Base-by-base conservation (phyloP, 1,140 invertebrate genomes). In the Mylabris phalerata region DNA sequence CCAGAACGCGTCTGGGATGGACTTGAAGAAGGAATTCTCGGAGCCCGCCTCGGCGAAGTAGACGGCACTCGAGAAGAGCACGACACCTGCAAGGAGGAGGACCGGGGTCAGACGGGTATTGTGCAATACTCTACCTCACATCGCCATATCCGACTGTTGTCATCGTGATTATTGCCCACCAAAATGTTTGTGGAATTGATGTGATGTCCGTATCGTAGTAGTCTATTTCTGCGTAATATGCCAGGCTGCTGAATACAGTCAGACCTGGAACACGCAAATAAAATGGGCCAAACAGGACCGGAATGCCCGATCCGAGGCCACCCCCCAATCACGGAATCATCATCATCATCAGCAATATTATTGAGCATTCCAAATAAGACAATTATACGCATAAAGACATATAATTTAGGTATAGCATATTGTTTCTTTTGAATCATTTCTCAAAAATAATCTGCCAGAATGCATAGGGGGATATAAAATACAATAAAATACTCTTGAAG, bases 31-130 rank as follows among this genome's bases (percentile, higher is more conserved):
- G 72, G 95, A 97, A 83, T 98, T 97, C 80, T 90, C 88, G 77
- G 88, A 92, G 78, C 97, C 91, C 74, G 93, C 86, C 83, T 98
- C 96, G 68, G 96, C 96, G 84, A 98, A 98, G 87, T 97, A 99
- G 73, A 98, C 94, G 73, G 96, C 88, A 73, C 92, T 93, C 77
- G 96, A 98, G 84, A 98, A 99, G 79, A 99, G 92, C 77, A 98
- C 94, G 82, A 99, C 97, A 82, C 93, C 94, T 86, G 93, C 82
- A 79, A 97, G 76, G 74, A 78, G 69, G 74, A 66, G 57, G 43
- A 62, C 32, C 32, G 48, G 52, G 62, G 61, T 61, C 44, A 60
- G 61, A 56, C 32, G 41, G 39, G 55, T 45, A 68, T 66, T 67
- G 66, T 62, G 68, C 60, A 65, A 71, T 59, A 71, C 69, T 80